Percentiles rank a stretch among this genome's conserved stretches.
phyloP scores from a whole-genome alignment of 37 sponge, comb jelly and placozoan genomes.

The Corticium candelabrum region DNA sequence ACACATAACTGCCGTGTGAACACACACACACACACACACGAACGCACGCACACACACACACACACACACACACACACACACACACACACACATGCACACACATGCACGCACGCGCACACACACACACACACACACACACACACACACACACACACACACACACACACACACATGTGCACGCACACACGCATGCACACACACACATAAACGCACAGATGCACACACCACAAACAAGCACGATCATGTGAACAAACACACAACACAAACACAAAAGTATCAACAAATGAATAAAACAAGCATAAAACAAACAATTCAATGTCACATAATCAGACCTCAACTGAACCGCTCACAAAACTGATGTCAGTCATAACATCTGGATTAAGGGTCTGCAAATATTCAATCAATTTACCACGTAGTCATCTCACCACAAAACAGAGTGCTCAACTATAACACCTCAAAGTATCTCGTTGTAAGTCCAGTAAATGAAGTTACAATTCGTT shows the following conservation, averaged over 20 bases:
- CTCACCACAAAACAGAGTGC: too few species aligned
- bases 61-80: background rate
- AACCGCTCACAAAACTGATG: slow-evolving; percentile 2
- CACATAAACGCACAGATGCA: background rate
- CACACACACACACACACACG: too few species aligned
- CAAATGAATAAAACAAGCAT: background rate
- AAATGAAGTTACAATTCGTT: background rate
- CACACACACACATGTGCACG: background rate
- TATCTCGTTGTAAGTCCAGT: background rate
- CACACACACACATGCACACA: background rate
- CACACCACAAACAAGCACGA: background rate
- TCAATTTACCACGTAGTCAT: too few species aligned
- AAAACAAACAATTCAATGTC: background rate
- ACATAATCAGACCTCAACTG: slow-evolving; percentile 9
- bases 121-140: background rate
- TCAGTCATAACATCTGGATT: background rate
- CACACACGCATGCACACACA: background rate
- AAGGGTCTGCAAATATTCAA: background rate
- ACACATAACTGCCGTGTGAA: too few species aligned
- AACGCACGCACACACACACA: too few species aligned
- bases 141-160: background rate
- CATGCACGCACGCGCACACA: too few species aligned
- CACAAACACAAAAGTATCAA: background rate
- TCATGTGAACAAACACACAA: background rate
- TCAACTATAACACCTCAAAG: slow-evolving; percentile 6